Evolutionary conservation across 2,888 invertebrate genomes (phyloP), one percentile per base, ranked within the genome.

Genomic region (Hipparchia sbordonii): DNA sequence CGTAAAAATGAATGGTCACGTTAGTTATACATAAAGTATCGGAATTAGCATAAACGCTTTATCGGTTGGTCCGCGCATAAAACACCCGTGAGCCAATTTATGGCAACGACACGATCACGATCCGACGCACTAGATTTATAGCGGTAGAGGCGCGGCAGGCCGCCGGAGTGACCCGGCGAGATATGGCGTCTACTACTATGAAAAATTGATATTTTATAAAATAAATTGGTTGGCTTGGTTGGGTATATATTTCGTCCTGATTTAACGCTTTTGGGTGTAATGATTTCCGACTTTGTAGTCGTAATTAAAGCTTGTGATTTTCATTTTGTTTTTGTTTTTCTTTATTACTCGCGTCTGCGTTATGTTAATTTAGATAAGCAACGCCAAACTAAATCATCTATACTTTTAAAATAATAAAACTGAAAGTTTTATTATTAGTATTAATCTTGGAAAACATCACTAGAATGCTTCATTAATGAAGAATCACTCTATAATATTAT

Each of bases 41-140:
- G 71, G 79, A 82, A 85, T 86, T 85, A 84, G 83, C 85, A 86
- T 86, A 85, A 85, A 84, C 85, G 81, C 81, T 84, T 84, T 84
- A 85, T 83, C 81, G 84, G 77, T 73, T 72, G 78, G 76, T 75
- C 79, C 77, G 73, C 67, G 73, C 80, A 80, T 80, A 80, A 81
- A 81, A 79, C 74, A 80, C 71, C 71, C 75, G 74, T 72, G 76
- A 56, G 74, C 69, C 76, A 74, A 76, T 79, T 74, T 70, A 70
- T 76, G 72, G 69, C 61, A 62, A 76, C 82, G 80, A 81, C 78
- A 80, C 80, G 81, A 80, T 77, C 77, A 75, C 78, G 79, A 77
- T 79, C 72, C 81, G 80, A 82, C 74, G 76, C 73, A 72, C 62
- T 54, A 77, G 76, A 80, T 80, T 80, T 77, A 79, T 79, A 73